phyloP scores from a whole-genome alignment of 2,888 invertebrate genomes.

The Parelbella ahira region DNA sequence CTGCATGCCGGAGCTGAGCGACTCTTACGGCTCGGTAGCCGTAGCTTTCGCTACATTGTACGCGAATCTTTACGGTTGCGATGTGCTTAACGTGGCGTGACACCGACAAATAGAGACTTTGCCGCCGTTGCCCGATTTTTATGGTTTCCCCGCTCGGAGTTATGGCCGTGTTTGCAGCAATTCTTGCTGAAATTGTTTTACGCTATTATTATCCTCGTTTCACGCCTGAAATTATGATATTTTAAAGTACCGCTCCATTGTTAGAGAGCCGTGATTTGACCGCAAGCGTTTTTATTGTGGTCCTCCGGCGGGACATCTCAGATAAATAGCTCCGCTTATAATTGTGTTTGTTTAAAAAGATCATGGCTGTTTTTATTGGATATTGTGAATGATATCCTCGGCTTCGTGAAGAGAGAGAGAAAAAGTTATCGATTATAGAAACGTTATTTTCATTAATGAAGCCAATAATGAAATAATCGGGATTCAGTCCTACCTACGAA shows the following conservation, averaged over 20 bases:
- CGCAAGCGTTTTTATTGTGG: slow-evolving; percentile 18
- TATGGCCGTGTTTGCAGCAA: slow-evolving; percentile 45
- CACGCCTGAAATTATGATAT: slow-evolving; percentile 23
- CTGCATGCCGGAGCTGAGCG: no score
- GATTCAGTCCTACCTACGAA: no score
- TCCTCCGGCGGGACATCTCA: slow-evolving; percentile 10
- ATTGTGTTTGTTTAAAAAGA: slow-evolving; percentile 20
- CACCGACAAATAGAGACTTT: slow-evolving; percentile 51
- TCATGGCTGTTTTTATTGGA: no score
- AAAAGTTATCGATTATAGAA: no score
- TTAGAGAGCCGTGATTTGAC: slow-evolving; percentile 28
- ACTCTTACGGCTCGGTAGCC: slow-evolving; percentile 9
- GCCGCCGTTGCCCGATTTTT: slow-evolving; percentile 51
- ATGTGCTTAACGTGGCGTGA: slow-evolving; percentile 45
- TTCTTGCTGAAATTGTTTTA: slow-evolving; percentile 45
- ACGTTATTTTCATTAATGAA: no score
- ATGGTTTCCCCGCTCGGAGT: slow-evolving; percentile 47
- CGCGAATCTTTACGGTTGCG: slow-evolving; percentile 32
- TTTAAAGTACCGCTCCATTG: slow-evolving; percentile 17
- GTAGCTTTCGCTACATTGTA: slow-evolving; percentile 29
- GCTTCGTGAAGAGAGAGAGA: no score
- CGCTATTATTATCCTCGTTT: slow-evolving; percentile 35
- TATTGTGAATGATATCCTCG: no score
- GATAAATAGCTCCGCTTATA: slow-evolving; percentile 8
- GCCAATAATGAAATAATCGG: no score